These are phyloP conservation scores for Scelioninae gen. 1 DNA, from an alignment of 2,888 invertebrate genomes.

Conservation along the genomic window DNA sequence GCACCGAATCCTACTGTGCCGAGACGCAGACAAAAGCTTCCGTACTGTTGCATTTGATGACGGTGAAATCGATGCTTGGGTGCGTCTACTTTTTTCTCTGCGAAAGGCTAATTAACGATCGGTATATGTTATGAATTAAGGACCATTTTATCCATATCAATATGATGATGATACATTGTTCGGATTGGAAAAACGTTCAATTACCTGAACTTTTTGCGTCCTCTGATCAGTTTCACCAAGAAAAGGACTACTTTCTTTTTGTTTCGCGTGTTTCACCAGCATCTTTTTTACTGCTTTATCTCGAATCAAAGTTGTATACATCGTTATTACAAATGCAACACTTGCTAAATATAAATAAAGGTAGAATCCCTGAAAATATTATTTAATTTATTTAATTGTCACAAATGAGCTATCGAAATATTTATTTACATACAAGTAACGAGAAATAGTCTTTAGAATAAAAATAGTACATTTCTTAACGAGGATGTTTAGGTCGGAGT, in stretches of 20 bases:
- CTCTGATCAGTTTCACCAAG: conserved; percentile 33
- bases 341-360: conserved; percentile 92
- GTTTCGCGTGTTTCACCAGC: conserved; percentile 76
- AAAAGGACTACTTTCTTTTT: conserved; percentile 70
- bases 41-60: conserved; percentile 87
- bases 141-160: background rate
- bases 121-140: conserved; percentile 28
- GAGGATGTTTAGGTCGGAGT: no score
- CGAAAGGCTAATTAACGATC: conserved; percentile 46
- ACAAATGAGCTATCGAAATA: no score
- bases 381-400: no score
- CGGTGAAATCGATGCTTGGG: conserved; percentile 63
- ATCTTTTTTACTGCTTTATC: conserved; percentile 86
- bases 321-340: conserved; percentile 90
- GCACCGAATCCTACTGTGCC: conserved; percentile 89
- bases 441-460: no score
- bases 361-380: conserved; percentile 91
- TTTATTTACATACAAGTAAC: no score
- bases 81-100: conserved; percentile 49
- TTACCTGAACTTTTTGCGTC: conserved; percentile 55
- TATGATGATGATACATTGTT: no score
- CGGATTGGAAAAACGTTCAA: conserved; percentile 1
- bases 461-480: no score
- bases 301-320: conserved; percentile 88
- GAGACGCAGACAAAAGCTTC: conserved; percentile 93